Evolutionary conservation across 1,140 invertebrate genomes (phyloP), one percentile per base, ranked within the genome.

Genomic region (Drosophila pectinifera): DNA sequence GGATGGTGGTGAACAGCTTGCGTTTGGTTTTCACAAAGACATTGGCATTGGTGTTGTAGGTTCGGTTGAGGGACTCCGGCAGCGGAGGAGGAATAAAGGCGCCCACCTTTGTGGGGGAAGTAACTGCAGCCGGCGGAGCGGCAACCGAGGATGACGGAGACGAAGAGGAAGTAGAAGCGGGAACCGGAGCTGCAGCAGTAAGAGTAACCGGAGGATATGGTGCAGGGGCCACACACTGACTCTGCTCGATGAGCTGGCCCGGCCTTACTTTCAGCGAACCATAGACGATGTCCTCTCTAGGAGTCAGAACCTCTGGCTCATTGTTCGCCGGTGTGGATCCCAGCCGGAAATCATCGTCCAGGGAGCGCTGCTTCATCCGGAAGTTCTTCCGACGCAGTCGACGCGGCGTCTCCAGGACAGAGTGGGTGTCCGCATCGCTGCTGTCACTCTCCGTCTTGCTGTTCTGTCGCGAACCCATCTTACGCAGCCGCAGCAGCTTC

Each of bases 1-100:
- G 58, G 13, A 96, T 93, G 0, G 95, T 95, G 0, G 95, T 95
- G 73, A 96, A 96, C 61, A 96, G 94, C 92, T 96, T 96, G 28
- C 95, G 93, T 49, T 95, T 96, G 0, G 96, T 96, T 84, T 95
- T 96, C 0, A 96, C 95, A 59, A 96, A 95, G 7, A 96, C 93
- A 88, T 94, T 94, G 53, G 80, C 85, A 55, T 89, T 88, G 16
- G 83, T 83, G 54, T 88, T 89, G 62, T 84, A 89, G 24, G 26
- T 64, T 92, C 93, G n/a, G 78, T 67, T 38, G 11, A 80, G 93
- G 93, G 18, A 84, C 82, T 54, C 92, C 65, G 63, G 91, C 88
- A 78, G 28, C 5, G 84, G 84, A 7, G 84, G 84, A 4, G 84
- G 84, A 55, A 89, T 59, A 62, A 89, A 89, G 0, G 54, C 84